phyloP scores from a whole-genome alignment of 1,140 invertebrate genomes.

The Drosophila pandora region DNA sequence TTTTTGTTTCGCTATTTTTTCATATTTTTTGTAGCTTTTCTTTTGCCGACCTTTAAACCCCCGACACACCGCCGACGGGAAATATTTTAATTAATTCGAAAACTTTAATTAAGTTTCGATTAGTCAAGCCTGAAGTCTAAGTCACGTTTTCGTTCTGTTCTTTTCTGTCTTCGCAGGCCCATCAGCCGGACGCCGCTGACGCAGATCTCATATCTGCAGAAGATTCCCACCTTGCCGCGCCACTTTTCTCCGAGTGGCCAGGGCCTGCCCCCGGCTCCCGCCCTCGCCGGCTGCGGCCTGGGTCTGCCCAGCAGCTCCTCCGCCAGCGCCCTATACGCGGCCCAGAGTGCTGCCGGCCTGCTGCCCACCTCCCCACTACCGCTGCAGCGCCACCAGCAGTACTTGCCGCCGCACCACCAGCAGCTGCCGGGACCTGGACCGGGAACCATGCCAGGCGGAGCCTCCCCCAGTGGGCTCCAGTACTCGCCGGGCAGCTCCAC shows the following conservation, averaged over 20 bases:
- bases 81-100: constrained; percentile 68
- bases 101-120: constrained; percentile 66
- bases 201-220: constrained; percentile 82
- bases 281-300: constrained; percentile 25
- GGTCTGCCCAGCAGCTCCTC: constrained; percentile 79
- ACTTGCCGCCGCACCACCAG: constrained; percentile 85
- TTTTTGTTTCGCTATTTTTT: constrained; percentile 25
- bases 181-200: constrained; percentile 84
- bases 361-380: constrained; percentile 83
- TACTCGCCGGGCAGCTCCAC: constrained; percentile 72
- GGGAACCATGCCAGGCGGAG: constrained; percentile 1
- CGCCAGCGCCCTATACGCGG: constrained; percentile 70
- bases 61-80: constrained; percentile 17
- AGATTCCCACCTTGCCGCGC: constrained; percentile 79
- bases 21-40: constrained; percentile 29
- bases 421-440: constrained; percentile 82
- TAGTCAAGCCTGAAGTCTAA: constrained; percentile 58
- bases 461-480: constrained; percentile 49
- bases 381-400: constrained; percentile 76
- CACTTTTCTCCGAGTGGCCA: constrained; percentile 77
- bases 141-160: constrained; percentile 38
- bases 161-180: constrained; percentile 84
- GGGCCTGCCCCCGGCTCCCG: constrained; percentile 31
- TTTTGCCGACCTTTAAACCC: constrained; percentile 54
- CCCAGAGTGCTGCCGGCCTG: constrained; percentile 61